These are phyloP conservation scores for Gallinago paraguaiae DNA, from an alignment of 2,113 vertebrate genomes.

Conservation along the genomic window DNA sequence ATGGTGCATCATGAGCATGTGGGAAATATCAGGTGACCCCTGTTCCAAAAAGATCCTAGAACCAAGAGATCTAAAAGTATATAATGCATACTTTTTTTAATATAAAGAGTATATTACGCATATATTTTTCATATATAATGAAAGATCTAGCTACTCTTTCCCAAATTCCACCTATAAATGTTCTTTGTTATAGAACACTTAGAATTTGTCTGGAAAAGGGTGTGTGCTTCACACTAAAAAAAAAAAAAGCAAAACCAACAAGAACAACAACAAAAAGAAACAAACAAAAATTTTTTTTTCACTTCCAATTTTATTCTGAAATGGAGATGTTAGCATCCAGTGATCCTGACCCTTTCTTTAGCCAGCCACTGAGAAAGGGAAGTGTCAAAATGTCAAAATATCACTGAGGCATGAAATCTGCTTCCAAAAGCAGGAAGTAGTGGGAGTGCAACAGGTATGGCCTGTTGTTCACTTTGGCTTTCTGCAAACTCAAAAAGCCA, in stretches of 20 bases:
- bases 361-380: neutral
- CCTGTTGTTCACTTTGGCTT: neutral
- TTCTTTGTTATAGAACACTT: neutral
- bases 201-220: neutral
- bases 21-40: neutral
- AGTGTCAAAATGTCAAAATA: neutral
- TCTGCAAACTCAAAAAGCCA: neutral
- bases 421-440: neutral
- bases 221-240: neutral
- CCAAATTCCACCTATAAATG: neutral
- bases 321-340: neutral
- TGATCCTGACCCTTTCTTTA: neutral
- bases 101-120: too few relatives aligned
- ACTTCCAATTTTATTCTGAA: neutral
- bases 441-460: neutral
- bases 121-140: neutral
- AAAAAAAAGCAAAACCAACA: neutral
- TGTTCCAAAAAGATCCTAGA: neutral
- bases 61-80: fast-evolving
- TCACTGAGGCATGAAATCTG: neutral
- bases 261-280: too few relatives aligned
- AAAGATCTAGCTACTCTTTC: neutral
- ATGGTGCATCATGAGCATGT: fast-evolving
- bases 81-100: neutral
- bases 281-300: too few relatives aligned